Conservation (phyloP, 2,888 invertebrate genomes). For the Drosophila fungiperda region DNA sequence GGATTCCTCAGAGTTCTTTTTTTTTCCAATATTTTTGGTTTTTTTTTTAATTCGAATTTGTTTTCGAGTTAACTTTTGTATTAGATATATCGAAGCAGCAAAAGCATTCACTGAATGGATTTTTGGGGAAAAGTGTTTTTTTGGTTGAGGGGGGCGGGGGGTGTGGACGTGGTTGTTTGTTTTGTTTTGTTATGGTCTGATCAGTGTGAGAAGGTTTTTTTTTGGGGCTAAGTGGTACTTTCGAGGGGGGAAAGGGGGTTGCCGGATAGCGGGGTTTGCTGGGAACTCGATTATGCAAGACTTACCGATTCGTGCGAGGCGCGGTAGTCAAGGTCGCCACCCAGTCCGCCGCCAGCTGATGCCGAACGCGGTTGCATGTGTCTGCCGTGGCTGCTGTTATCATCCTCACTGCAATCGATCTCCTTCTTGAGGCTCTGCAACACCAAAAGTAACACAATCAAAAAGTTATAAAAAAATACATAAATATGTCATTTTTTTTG, state of each 20-base stretch:
- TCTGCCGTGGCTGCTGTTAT: constrained; percentile 82
- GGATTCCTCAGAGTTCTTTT: constrained; percentile 21
- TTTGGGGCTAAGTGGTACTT: neutral
- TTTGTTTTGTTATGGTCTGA: constrained; percentile 1
- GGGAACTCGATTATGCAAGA: constrained; percentile 64
- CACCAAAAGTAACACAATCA: neutral
- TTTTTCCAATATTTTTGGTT: neutral
- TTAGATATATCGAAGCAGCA: constrained; percentile 72
- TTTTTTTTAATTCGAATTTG: constrained; percentile 13
- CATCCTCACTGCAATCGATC: constrained; percentile 92
- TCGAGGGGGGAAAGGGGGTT: neutral
- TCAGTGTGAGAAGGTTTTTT: constrained; percentile 15
- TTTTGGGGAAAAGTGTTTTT: constrained; percentile 5
- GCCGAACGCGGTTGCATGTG: constrained; percentile 87
- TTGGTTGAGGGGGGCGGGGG: neutral
- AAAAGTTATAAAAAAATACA: neutral
- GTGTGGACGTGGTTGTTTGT: neutral
- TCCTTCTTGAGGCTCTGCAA: constrained; percentile 94
- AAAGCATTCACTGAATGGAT: constrained; percentile 75
- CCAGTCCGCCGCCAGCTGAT: constrained; percentile 85
- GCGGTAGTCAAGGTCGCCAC: constrained; percentile 92
- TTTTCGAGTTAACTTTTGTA: constrained; percentile 54
- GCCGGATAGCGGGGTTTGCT: constrained; percentile 20
- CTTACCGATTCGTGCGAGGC: constrained; percentile 94
- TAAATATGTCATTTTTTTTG: neutral